Base-by-base conservation (phyloP, 2,113 vertebrate species). In the Sminthopsis crassicaudata region DNA sequence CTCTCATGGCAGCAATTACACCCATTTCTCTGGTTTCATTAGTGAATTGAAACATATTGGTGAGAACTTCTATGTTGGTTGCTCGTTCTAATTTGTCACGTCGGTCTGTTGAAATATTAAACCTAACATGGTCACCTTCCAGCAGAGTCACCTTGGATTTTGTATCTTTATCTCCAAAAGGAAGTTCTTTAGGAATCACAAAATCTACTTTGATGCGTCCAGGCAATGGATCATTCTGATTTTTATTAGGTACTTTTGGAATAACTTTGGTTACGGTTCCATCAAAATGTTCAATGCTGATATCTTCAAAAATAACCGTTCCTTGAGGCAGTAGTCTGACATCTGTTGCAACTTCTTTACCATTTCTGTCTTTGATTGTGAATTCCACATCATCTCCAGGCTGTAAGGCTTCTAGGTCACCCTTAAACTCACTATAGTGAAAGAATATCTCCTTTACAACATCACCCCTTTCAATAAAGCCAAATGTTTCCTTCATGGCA, bases 391-490 rank as follows among this genome's bases (percentile, higher is more conserved):
- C 99, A 98, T 99, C 99, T 97, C 99, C 99, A 98, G 99, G 99
- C 98, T 99, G 99, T 98, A 99, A 99, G 97, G 99, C 98, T 98
- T 99, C 99, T 97, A 99, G 98, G 98, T 99, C 99, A 96, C 99
- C 99, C 98, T 99, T 99, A 98, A 99, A 99, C 99, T 99, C 99
- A 89, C 99, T 99, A 98, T 99, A 99, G 99, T 99, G 99, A 98
- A 99, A 99, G 98, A 99, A 99, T 98, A 99, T 99, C 98, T 99
- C 99, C 98, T 99, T 99, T 98, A 99, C 99, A 95, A 99, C 99
- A 98, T 99, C 99, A 50, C 99, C 99, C 97, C 99, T 99, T 99
- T 99, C 99, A 98, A 99, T 99, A 98, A 99, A 99, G 96, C 99
- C 99, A 99, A 99, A 99, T 25, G 99, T 99, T 98, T 99, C 99